These are phyloP conservation scores for Ascaphus truei DNA, from an alignment of 2,113 vertebrate species.

Conservation along the genomic window DNA sequence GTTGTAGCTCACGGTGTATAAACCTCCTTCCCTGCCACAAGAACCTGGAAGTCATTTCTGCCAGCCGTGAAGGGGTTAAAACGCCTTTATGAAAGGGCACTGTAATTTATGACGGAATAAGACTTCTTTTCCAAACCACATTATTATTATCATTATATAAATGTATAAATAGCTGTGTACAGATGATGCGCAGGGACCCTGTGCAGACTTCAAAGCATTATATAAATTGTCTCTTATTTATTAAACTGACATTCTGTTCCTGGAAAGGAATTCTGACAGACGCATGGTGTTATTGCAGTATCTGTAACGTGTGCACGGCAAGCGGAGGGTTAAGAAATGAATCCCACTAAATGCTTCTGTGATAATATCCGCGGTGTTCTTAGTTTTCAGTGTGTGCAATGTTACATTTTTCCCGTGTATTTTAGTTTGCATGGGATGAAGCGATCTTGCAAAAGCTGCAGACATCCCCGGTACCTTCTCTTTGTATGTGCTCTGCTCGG, in stretches of 20 bases:
- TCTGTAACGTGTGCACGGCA: constrained; percentile 56
- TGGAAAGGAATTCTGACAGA: constrained; percentile 53
- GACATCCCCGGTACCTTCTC: too few relatives aligned
- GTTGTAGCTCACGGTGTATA: constrained; percentile 82
- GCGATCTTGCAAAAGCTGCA: not conserved
- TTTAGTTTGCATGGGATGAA: constrained; percentile 26
- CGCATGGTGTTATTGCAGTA: constrained; percentile 48
- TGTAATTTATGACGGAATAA: constrained; percentile 77
- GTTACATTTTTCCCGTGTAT: constrained; percentile 3
- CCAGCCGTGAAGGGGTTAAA: constrained; percentile 21
- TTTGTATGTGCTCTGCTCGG: too few relatives aligned
- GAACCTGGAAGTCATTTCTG: constrained; percentile 8
- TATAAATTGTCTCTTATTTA: constrained; percentile 68
- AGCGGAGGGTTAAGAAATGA: not conserved
- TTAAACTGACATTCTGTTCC: constrained; percentile 53
- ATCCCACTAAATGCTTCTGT: constrained; percentile 12
- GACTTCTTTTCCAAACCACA: constrained; percentile 68
- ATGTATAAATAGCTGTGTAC: constrained; percentile 34
- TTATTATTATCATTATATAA: constrained; percentile 59
- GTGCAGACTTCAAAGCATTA: constrained; percentile 68
- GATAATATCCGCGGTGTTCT: not conserved
- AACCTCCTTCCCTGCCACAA: constrained; percentile 24
- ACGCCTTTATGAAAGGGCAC: constrained; percentile 62
- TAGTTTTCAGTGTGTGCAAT: not conserved
- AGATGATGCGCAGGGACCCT: constrained; percentile 56